Conservation (phyloP, 2,113 vertebrate species). For the human region GRCh38 chr4:132562001-132562500, state of each 20-base stretch:
- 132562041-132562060: conserved; percentile 42
- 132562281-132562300: not conserved
- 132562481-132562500: too few species aligned
- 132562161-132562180: conserved; percentile 64
- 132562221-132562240: conserved; percentile 47
- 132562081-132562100: conserved; percentile 45
- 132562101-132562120: conserved; percentile 55
- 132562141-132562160: conserved; percentile 62
- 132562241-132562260: not conserved
- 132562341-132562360: not conserved
- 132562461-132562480: too few species aligned
- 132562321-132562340: not conserved
- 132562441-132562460: too few species aligned
- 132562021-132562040: conserved; percentile 13
- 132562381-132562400: too few species aligned
- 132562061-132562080: conserved; percentile 41
- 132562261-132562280: not conserved
- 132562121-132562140: conserved; percentile 60
- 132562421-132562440: too few species aligned
- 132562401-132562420: too few species aligned
- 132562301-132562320: not conserved
- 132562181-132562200: conserved; percentile 30
- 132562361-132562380: not conserved
- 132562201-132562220: conserved; percentile 6
- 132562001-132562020: conserved; percentile 41